These are phyloP conservation scores for Talpa occidentalis DNA, from an alignment of 2,113 vertebrate genomes.

Conservation along the genomic window DNA sequence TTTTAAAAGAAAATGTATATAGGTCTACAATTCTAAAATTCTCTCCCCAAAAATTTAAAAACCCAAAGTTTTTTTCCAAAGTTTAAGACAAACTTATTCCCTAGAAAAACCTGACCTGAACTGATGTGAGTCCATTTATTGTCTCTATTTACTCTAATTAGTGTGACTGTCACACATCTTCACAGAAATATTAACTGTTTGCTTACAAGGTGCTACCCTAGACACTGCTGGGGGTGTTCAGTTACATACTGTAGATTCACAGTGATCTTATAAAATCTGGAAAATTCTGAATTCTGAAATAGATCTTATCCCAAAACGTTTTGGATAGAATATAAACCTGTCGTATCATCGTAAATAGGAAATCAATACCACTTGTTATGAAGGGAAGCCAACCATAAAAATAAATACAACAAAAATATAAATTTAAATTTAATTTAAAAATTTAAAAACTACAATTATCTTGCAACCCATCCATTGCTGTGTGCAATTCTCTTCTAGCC, in stretches of 20 bases:
- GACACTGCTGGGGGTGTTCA: not conserved
- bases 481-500: not conserved
- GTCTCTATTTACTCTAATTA: constrained; percentile 51
- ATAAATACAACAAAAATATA: constrained; percentile 9
- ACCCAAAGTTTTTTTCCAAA: not conserved
- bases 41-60: not conserved
- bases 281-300: constrained; percentile 29
- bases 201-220: not conserved
- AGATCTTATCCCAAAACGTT: not conserved
- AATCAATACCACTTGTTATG: not conserved
- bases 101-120: constrained; percentile 39
- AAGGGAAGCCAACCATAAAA: constrained; percentile 4
- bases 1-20: not conserved
- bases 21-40: not conserved
- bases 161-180: constrained; percentile 14
- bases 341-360: not conserved
- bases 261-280: constrained; percentile 32
- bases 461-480: too few relatives aligned
- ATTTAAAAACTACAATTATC: not conserved
- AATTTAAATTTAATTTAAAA: constrained; percentile 2
- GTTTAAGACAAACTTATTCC: constrained; percentile 40
- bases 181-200: not conserved
- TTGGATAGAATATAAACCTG: not conserved
- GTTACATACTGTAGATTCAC: not conserved
- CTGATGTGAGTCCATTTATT: not conserved